Evolutionary conservation across 2,888 invertebrate species (phyloP), one percentile per base, ranked within the genome.

Genomic region (Phragmatobia fuliginosa): DNA sequence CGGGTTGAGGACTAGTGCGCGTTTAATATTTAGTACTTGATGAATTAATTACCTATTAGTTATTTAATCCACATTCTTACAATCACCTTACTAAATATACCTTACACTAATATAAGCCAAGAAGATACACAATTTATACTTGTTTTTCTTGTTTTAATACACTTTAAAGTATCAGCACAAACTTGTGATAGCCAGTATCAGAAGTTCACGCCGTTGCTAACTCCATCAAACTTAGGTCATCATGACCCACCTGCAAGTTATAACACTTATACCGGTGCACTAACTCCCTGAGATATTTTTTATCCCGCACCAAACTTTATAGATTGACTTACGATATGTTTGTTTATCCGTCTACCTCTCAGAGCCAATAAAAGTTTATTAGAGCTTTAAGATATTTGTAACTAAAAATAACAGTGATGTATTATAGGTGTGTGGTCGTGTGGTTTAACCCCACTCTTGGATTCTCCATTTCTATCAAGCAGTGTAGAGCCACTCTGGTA

Each of bases 181-280:
- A 64, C 56, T 65, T 56, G 8, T 38, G 38, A 38, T 65, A 58
- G 73, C 36, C 64, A 67, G 67, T 73, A 70, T 76, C 45, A 32
- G 32, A 81, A 81, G 83, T 81, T 62, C 41, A 41, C 72, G 56
- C 71, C 59, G 68, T 73, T 63, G 66, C 73, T 84, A 79, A 85
- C 84, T 85, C 79, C 73, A 84, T 84, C 79, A 81, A 85, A 84
- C 77, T 85, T 84, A 71, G 79, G 71, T 78, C 82, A 77, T 85
- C 80, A 77, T 74, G 70, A 78, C 70, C 70, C 74, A 82, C 79
- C 78, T 80, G 70, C 61, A 67, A 81, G 77, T 72, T 74, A 78
- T 76, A 74, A 72, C 76, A 14, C 18, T 72, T 65, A 62, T 59
- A 65, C 66, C 67, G 73, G 66, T 62, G 58, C 52, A 45, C 36